phyloP scores from a whole-genome alignment of 2,888 invertebrate species.

The Gnatocerus cornutus region DNA sequence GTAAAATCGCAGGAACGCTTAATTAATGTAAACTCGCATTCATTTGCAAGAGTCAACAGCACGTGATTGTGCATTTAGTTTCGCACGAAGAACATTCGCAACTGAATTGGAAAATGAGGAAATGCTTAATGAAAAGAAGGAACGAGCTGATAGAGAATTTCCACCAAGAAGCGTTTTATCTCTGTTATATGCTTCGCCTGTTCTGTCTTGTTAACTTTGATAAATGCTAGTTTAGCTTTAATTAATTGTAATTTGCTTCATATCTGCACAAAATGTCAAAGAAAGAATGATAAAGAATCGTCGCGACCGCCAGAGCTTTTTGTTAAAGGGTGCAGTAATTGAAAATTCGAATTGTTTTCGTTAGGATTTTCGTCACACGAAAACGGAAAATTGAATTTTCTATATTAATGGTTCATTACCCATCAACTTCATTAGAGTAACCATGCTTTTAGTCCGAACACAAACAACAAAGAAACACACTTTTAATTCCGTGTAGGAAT shows the following conservation, averaged over 20 bases:
- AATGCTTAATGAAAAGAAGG: slow-evolving; percentile 24
- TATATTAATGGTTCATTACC: no score
- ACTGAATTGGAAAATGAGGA: slow-evolving; percentile 31
- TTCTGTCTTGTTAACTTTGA: slow-evolving; percentile 44
- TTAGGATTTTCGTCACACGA: no score
- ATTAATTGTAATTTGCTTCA: slow-evolving; percentile 46
- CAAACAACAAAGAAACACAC: no score
- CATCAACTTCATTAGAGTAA: no score
- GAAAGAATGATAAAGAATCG: slow-evolving; percentile 3
- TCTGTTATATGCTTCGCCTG: slow-evolving; percentile 36
- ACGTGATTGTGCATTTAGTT: slow-evolving; percentile 37
- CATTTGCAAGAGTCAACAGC: slow-evolving; percentile 21
- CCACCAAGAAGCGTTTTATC: slow-evolving; percentile 32
- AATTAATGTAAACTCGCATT: slow-evolving; percentile 7
- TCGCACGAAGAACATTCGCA: slow-evolving; percentile 15
- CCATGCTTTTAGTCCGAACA: no score
- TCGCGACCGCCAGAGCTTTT: no score
- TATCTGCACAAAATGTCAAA: slow-evolving; percentile 31
- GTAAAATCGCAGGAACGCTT: not conserved
- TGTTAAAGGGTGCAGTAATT: no score
- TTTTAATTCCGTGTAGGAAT: no score
- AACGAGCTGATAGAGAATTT: slow-evolving; percentile 20
- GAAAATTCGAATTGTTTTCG: no score
- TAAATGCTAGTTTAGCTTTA: slow-evolving; percentile 36
- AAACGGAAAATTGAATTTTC: no score